Evolutionary conservation across 2,888 invertebrate genomes (phyloP), one percentile per base, ranked within the genome.

Genomic region (Spisula solida): DNA sequence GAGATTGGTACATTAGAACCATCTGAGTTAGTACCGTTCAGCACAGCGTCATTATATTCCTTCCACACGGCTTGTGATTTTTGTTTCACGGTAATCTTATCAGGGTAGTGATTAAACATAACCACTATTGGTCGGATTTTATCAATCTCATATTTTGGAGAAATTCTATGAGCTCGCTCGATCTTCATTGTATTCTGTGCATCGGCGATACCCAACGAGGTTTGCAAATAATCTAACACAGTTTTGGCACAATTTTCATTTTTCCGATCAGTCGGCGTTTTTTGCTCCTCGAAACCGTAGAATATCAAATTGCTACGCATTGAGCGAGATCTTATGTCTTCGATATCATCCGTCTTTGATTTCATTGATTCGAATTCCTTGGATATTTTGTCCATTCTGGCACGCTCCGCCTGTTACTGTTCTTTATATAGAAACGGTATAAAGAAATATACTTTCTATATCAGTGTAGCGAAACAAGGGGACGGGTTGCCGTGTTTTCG

Each of bases 281-380:
- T 6, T 8, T 48, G 20, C 47, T 87, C 78, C 0, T 51, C n/a
- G n/a, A 87, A 70, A 12, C 51, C 82, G 41, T 47, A 82, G 55
- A 87, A 87, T 29, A 87, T 60, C 1, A 82, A 25, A n/a, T 86
- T 86, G 20, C 81, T 81, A n/a, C 82, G 18, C 82, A 87, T 87
- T 0, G 87, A 82, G 14, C 87, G 55, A 25, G 82, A 51, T 60
- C 83, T 70, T n/a, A 87, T 41, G 55, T 87, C 82, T 0, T 78
- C 47, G 8, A 87, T n/a, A 16, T 87, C 87, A 1, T 82, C 82
- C 6, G 14, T n/a, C 18, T 79, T 34, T 25, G 31, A 31, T 18
- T 78, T 56, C n/a, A 87, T 29, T 31, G 29, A 34, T 41, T 41
- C 12, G 5, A 56, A 25, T 0, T 60, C 56, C 0, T n/a, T 47